Percentiles rank a stretch among this genome's conserved stretches.
Evolutionary conservation across 2,888 invertebrate species (phyloP).

Genomic region (Hemithea aestivaria): DNA sequence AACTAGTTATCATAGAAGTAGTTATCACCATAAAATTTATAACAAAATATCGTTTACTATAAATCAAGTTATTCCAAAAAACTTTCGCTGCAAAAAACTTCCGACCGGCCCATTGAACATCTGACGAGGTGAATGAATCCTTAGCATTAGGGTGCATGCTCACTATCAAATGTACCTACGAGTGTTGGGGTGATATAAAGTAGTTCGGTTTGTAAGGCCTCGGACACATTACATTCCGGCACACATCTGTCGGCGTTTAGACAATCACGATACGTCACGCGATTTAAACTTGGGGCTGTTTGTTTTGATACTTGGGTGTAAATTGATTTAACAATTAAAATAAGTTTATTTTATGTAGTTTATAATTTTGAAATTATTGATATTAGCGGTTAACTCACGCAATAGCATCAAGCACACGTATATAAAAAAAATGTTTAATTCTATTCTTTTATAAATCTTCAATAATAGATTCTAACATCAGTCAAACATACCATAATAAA

Average conservation of each 20-base stretch:
- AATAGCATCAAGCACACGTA: too few relatives aligned
- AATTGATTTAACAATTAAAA: too few relatives aligned
- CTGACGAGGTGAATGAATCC: slow-evolving; percentile 77
- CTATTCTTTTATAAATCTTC: too few relatives aligned
- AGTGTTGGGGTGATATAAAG: slow-evolving; percentile 58
- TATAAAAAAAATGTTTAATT: too few relatives aligned
- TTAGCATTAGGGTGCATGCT: slow-evolving; percentile 51
- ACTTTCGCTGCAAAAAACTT: slow-evolving; percentile 59
- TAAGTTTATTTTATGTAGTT: too few relatives aligned
- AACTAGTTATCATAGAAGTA: too few relatives aligned
- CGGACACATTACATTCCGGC: slow-evolving; percentile 75
- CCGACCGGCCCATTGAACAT: slow-evolving; percentile 72
- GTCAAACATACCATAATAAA: too few relatives aligned
- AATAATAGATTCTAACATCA: too few relatives aligned
- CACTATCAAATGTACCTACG: slow-evolving; percentile 19
- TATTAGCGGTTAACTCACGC: too few relatives aligned
- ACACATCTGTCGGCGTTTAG: slow-evolving; percentile 78
- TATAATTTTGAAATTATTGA: too few relatives aligned
- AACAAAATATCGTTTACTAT: slow-evolving; percentile 40
- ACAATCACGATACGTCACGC: slow-evolving; percentile 79
- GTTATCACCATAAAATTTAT: neutral
- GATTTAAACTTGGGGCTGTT: slow-evolving; percentile 42
- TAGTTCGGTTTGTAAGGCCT: slow-evolving; percentile 59
- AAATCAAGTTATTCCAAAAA: slow-evolving; percentile 58
- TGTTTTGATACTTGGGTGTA: slow-evolving; percentile 47